phyloP scores from a whole-genome alignment of 2,113 vertebrate species.

The Pseudorasbora parva region DNA sequence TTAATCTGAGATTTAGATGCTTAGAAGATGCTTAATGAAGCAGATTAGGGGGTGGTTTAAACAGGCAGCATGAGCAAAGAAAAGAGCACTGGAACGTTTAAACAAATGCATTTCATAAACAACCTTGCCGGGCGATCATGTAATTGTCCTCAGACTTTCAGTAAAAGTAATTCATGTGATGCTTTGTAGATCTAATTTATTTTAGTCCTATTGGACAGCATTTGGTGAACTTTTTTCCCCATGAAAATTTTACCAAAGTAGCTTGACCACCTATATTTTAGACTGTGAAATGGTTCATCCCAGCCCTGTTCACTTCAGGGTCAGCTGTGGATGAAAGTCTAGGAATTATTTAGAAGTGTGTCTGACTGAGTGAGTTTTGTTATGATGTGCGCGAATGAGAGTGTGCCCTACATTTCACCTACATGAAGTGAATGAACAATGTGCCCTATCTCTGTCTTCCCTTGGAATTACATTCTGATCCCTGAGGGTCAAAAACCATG shows the following conservation, averaged over 20 bases:
- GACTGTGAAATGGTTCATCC: not conserved
- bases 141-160: constrained; percentile 3
- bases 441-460: constrained; percentile 1
- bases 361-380: constrained; percentile 7
- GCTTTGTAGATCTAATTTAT: constrained; percentile 42
- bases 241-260: not conserved
- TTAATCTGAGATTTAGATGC: constrained; percentile 33
- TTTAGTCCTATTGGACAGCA: constrained; percentile 32
- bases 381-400: not conserved
- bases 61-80: not conserved
- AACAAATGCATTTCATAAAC: constrained; percentile 2
- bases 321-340: constrained; percentile 17
- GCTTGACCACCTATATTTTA: not conserved
- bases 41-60: constrained; percentile 21
- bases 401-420: not conserved
- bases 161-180: constrained; percentile 33
- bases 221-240: constrained; percentile 3
- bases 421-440: constrained; percentile 19
- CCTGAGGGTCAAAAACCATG: not conserved
- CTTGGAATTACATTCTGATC: constrained; percentile 14
- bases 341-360: constrained; percentile 32
- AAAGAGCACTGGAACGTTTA: not conserved
- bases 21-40: not conserved
- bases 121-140: constrained; percentile 22
- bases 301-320: not conserved